Base-by-base conservation (phyloP, 2,113 vertebrate genomes). In the Shinisaurus crocodilurus region DNA sequence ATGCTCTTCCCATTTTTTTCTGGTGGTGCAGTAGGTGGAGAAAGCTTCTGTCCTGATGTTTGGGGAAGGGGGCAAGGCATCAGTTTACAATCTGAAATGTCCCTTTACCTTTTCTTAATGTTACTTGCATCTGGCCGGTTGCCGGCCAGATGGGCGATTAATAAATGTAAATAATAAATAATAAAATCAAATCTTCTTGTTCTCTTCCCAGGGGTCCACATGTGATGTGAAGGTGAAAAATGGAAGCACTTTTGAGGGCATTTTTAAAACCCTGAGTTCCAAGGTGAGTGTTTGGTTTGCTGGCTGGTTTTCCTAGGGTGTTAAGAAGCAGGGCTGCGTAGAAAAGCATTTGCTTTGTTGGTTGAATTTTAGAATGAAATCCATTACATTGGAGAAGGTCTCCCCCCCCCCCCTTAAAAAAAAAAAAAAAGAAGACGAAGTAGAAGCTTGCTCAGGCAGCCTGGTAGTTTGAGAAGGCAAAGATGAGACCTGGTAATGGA, bases 181-280 rank as follows among this genome's bases (percentile, higher is more conserved):
- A n/a, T n/a, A n/a, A n/a, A n/a, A n/a, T n/a, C n/a, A n/a, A n/a
- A 40, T 37, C 50, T 50, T 85, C 32, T 60, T 89, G 37, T 3
- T 63, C 2, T 8, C 12, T 86, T 50, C 32, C 0, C 89, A 98
- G 98, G 98, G 98, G 54, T 99, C 98, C 70, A 99, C 98, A 82
- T 99, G 98, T 95, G 98, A 99, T 75, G 97, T 99, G 54, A 98
- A 97, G 91, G 98, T 99, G 95, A 99, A 98, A 96, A 99, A 98
- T 90, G 98, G 98, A 75, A 98, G 93, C 82, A 95, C 97, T n/a
- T 99, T 98, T 87, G 98, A 98, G 94, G 98, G 98, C 82, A 98
- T 99, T 89, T 99, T 99, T 92, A 99, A 98, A 95, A 99, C 98
- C 0, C 95, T 99, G 88, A 99, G 98, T 94, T 98, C 98, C 87